Conservation (phyloP, 2,888 invertebrate genomes). For the Ophioninae sp. region DNA sequence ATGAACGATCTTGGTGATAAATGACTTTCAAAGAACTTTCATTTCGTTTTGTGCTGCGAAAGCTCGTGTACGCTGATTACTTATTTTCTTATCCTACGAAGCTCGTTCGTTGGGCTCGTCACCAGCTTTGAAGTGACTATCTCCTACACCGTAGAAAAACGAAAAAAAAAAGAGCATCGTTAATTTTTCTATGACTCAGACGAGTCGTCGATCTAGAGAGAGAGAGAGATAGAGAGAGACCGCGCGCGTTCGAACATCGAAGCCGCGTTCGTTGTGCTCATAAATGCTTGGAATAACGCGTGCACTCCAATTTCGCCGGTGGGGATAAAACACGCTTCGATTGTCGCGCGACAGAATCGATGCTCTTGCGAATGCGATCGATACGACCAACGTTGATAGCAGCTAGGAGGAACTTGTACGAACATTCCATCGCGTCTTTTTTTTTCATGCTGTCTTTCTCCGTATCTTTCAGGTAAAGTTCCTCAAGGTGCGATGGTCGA, state of each 20-base stretch:
- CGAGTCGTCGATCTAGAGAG: constrained; percentile 9
- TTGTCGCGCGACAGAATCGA: not conserved
- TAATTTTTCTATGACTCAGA: not conserved
- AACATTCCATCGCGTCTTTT: constrained; percentile 31
- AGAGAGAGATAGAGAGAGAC: too few species aligned
- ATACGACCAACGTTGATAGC: constrained; percentile 29
- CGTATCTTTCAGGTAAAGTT: not conserved
- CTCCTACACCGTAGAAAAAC: constrained; percentile 16
- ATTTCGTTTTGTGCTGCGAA: constrained; percentile 50
- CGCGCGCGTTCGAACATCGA: constrained; percentile 23
- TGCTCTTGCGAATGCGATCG: constrained; percentile 5
- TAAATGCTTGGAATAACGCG: constrained; percentile 51
- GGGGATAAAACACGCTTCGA: constrained; percentile 1
- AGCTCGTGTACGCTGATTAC: constrained; percentile 18
- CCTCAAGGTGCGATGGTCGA: constrained; percentile 43
- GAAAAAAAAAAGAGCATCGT: constrained; percentile 5
- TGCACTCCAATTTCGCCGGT: constrained; percentile 6
- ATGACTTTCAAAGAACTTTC: constrained; percentile 23
- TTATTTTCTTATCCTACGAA: constrained; percentile 28
- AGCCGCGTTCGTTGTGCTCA: constrained; percentile 45
- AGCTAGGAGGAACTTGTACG: constrained; percentile 56
- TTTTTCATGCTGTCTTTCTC: not conserved
- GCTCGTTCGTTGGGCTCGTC: not conserved
- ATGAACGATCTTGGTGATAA: not conserved
- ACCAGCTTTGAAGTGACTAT: constrained; percentile 19